Evolutionary conservation across 1,140 invertebrate species (phyloP).

Genomic region (Zaprionus kolodkinae): DNA sequence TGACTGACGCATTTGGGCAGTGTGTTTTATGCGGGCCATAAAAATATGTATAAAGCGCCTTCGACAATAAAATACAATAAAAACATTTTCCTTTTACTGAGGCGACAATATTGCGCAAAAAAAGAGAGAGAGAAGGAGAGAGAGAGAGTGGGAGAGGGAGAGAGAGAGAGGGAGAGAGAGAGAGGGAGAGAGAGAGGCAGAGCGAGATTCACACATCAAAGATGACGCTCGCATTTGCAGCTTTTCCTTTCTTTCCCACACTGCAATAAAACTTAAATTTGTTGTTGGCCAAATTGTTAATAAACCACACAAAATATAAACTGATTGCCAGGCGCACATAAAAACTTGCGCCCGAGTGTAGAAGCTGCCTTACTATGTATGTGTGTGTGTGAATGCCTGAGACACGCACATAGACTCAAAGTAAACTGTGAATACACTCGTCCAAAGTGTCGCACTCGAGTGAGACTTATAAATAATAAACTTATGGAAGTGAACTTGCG

Average conservation of each 20-base stretch:
- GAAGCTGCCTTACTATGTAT: not conserved
- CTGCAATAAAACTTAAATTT: constrained; percentile 58
- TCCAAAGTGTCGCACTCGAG: constrained; percentile 69
- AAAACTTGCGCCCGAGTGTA: constrained; percentile 42
- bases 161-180: too few relatives aligned
- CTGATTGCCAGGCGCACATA: constrained; percentile 56
- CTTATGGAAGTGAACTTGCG: constrained; percentile 58
- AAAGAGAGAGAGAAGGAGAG: not conserved
- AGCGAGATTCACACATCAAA: not conserved
- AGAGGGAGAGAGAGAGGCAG: too few relatives aligned
- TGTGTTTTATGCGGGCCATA: constrained; percentile 54
- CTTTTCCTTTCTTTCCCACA: not conserved
- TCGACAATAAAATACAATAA: constrained; percentile 63
- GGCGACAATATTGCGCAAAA: constrained; percentile 47
- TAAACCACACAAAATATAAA: constrained; percentile 70
- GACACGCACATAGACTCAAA: constrained; percentile 22
- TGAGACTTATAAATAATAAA: constrained; percentile 75
- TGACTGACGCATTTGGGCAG: constrained; percentile 20
- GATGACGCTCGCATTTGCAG: constrained; percentile 18
- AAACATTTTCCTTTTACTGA: constrained; percentile 45
- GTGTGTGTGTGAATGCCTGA: constrained; percentile 7
- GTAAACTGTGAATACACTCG: constrained; percentile 57
- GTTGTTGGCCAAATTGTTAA: constrained; percentile 63
- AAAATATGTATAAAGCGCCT: constrained; percentile 45
- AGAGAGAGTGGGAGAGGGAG: not conserved